Base-by-base conservation (phyloP, 2,888 invertebrate species). In the Drosophila trichaetosa region DNA sequence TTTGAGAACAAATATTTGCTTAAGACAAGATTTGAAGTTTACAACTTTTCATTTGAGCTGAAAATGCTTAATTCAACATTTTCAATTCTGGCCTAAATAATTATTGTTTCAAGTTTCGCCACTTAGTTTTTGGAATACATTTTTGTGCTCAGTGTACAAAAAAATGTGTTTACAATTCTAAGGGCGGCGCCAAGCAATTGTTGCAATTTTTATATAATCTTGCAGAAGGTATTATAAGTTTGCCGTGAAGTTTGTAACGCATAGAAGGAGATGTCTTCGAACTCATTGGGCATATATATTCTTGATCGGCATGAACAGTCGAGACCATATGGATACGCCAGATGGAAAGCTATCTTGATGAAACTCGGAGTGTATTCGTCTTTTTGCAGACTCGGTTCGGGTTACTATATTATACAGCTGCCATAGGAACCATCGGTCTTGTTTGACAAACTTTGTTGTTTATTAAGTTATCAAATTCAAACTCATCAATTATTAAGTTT, bases 91-190 rank as follows among this genome's bases (percentile, higher is more conserved):
- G 4, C 7, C 4, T 21, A 4, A 13, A 16, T 46, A 16, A 24
- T 7, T 21, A 16, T 46, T 46, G 21, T 16, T 46, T 8, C 7
- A 46, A 16, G 8, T 46, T 16, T 8, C 8, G 21, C 16, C 4
- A 4, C 24, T 24, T 24, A 24, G 0, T 24, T 46, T 46, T 16
- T 4, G 21, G 4, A 13, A 46, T 21, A 51, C 67, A 68, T 64
- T 79, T 76, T 69, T 69, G 59, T 10, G 46, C 16, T 18, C 18
- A 40, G 66, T 36, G 53, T 46, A 46, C 16, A 52, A 34, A n/a
- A 31, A 36, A 16, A 16, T 57, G 16, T 16, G 1, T 42, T 27
- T 40, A 31, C 11, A 40, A 21, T 13, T 48, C 31, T 38, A 33
- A 24, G 38, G 36, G 31, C 36, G 68, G 56, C 67, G 67, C 67